Conservation (phyloP, 2,797 vertebrate genomes). For the Helicolenus hilgendorfi region DNA sequence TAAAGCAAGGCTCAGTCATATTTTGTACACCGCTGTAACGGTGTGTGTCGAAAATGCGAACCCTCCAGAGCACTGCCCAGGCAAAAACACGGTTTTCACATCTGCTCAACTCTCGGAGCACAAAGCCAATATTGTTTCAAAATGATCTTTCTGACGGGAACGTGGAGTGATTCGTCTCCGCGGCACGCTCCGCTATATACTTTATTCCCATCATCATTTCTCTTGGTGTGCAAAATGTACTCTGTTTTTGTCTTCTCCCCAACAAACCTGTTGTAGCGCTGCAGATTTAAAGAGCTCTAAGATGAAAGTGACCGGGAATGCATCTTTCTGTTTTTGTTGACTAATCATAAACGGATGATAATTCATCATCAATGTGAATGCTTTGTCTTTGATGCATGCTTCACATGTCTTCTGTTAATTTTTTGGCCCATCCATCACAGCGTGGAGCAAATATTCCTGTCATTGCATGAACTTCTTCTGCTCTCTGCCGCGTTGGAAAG, state of each 20-base stretch:
- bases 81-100: constrained; percentile 49
- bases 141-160: constrained; percentile 50
- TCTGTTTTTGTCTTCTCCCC: background rate
- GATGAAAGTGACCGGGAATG: constrained; percentile 11
- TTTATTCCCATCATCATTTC: constrained; percentile 11
- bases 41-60: background rate
- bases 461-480: constrained; percentile 37
- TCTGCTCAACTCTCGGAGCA: constrained; percentile 50
- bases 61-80: constrained; percentile 19
- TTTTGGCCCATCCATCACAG: constrained; percentile 48
- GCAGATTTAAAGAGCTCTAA: constrained; percentile 8
- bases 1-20: constrained; percentile 47
- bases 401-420: constrained; percentile 30
- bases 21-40: constrained; percentile 7
- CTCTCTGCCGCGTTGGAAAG: constrained; percentile 34
- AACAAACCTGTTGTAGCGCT: background rate
- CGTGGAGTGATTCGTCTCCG: constrained; percentile 52
- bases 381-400: constrained; percentile 26
- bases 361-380: constrained; percentile 16
- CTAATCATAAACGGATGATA: constrained; percentile 48
- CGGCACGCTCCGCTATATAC: background rate
- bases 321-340: constrained; percentile 13
- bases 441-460: constrained; percentile 26
- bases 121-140: constrained; percentile 55
- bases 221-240: background rate